Conservation (phyloP, 2,888 invertebrate species). For the Limnephilus marmoratus region DNA sequence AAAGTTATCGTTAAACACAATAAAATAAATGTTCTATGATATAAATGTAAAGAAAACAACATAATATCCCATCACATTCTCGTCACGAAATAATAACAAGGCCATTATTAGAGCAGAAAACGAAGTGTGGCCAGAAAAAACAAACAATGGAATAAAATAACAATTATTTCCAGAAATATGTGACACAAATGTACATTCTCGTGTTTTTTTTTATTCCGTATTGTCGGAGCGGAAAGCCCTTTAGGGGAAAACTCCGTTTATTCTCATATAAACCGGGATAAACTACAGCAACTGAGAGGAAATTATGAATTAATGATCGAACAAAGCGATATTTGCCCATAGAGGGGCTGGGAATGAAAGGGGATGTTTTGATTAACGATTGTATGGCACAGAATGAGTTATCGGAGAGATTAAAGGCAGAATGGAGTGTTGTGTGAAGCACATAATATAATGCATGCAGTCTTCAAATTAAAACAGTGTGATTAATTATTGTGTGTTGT, state of each 20-base stretch:
- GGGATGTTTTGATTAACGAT: background rate
- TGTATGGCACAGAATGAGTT: background rate
- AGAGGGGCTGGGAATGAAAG: background rate
- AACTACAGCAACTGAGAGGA: constrained; percentile 29
- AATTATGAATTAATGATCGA: constrained; percentile 32
- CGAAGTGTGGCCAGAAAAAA: background rate
- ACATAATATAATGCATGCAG: background rate
- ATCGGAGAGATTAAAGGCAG: background rate
- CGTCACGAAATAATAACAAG: background rate
- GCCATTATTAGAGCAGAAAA: background rate
- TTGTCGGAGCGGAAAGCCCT: background rate
- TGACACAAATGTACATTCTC: constrained; percentile 2
- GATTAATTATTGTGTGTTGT: background rate
- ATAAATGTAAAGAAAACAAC: background rate
- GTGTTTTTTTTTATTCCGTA: background rate
- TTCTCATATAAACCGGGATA: constrained; percentile 16
- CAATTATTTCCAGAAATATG: background rate
- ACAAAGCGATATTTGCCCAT: constrained; percentile 23
- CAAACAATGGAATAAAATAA: background rate
- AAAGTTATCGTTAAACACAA: background rate
- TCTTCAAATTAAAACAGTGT: background rate
- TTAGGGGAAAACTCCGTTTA: background rate
- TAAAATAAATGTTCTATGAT: background rate
- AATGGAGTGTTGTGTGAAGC: background rate
- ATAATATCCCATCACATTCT: background rate